Conservation (phyloP, 1,140 invertebrate species). For the Zaprionus vittiger region DNA sequence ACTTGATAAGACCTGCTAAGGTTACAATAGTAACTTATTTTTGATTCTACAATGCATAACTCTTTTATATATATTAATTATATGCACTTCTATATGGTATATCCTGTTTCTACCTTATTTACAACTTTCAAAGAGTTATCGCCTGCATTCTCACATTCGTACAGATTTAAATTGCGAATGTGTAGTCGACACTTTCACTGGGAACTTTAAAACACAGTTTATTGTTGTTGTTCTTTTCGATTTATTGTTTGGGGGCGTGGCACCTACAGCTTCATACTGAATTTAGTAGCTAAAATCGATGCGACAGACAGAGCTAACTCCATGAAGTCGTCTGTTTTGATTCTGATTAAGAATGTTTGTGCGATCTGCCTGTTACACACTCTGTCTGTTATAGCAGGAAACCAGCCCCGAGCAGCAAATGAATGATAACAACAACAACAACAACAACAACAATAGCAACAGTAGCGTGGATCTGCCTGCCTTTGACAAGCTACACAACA, state of each 20-base stretch:
- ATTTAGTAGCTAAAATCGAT: not conserved
- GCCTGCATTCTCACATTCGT: too few relatives aligned
- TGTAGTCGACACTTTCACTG: too few relatives aligned
- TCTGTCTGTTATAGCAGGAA: not conserved
- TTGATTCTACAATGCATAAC: too few relatives aligned
- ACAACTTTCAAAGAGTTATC: too few relatives aligned
- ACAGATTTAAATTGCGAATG: too few relatives aligned
- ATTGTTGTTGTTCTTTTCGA: too few relatives aligned
- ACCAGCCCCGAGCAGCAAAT: conserved; percentile 50
- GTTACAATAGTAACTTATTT: too few relatives aligned
- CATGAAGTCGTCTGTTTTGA: not conserved
- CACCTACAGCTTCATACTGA: not conserved
- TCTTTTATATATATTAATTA: too few relatives aligned
- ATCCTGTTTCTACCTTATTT: too few relatives aligned
- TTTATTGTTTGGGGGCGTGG: not conserved
- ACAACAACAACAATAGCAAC: conserved; percentile 20
- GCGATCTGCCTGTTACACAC: not conserved
- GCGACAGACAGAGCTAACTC: not conserved
- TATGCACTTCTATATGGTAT: too few relatives aligned
- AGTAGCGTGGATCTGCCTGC: conserved; percentile 42
- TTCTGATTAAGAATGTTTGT: not conserved
- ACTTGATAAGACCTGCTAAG: too few relatives aligned
- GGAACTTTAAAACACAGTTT: too few relatives aligned
- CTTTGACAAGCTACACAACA: conserved; percentile 65
- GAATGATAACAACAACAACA: conserved; percentile 60